Conservation (phyloP, 2,888 invertebrate genomes). For the Sphaerophoria taeniata region DNA sequence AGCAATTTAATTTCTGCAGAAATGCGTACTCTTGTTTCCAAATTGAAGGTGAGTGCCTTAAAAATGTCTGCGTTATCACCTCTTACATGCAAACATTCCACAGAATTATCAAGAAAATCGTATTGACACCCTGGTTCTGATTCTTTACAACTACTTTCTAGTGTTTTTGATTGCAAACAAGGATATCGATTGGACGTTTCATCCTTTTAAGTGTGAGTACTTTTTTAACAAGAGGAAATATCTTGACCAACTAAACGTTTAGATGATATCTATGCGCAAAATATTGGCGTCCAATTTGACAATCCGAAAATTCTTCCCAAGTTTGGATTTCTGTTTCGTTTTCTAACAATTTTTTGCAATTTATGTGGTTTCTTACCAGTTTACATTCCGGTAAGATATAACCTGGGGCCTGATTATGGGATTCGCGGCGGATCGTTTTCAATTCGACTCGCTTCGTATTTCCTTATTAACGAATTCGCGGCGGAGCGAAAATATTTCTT, state of each 20-base stretch:
- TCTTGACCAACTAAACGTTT: not conserved
- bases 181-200: slow-evolving; percentile 75
- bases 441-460: no score
- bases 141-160: slow-evolving; percentile 76
- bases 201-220: slow-evolving; percentile 74
- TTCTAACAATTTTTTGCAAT: slow-evolving; percentile 75
- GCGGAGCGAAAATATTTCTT: no score
- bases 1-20: slow-evolving; percentile 1
- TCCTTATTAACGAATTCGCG: no score
- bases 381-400: slow-evolving; percentile 73
- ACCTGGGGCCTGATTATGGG: no score
- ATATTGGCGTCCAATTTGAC: slow-evolving; percentile 75
- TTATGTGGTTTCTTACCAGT: slow-evolving; percentile 73
- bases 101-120: slow-evolving; percentile 69
- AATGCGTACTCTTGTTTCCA: not conserved
- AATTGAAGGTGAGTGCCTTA: slow-evolving; percentile 17
- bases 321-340: slow-evolving; percentile 76
- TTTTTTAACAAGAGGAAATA: not conserved
- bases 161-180: slow-evolving; percentile 76
- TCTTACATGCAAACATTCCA: slow-evolving; percentile 17
- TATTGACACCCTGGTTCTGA: slow-evolving; percentile 75
- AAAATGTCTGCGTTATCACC: not conserved
- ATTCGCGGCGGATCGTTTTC: no score
- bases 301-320: slow-evolving; percentile 75
- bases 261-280: slow-evolving; percentile 75